These are phyloP conservation scores for Tetramorium alpestre DNA, from an alignment of 1,140 invertebrate species.

Conservation along the genomic window DNA sequence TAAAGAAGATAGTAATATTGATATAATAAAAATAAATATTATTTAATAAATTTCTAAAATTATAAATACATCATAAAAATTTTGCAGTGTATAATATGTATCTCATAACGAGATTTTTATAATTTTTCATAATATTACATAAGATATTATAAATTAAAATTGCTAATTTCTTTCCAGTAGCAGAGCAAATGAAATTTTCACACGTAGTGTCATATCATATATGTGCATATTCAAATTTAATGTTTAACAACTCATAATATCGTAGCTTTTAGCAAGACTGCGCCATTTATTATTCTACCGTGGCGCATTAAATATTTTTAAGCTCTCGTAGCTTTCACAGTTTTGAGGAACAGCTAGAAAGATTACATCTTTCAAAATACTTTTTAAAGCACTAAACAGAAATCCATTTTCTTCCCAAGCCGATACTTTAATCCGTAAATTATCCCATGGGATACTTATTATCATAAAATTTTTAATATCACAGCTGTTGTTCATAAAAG, in stretches of 20 bases:
- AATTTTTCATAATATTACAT: not conserved
- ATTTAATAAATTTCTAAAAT: too few relatives aligned
- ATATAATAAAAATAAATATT: too few relatives aligned
- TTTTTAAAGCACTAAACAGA: slow-evolving; percentile 8
- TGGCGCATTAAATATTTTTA: slow-evolving; percentile 34
- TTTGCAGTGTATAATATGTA: too few relatives aligned
- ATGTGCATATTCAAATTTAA: slow-evolving; percentile 22
- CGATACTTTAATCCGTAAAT: slow-evolving; percentile 19
- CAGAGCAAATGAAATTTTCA: slow-evolving; percentile 21
- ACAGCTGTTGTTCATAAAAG: not conserved
- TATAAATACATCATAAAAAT: too few relatives aligned
- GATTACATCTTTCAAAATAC: slow-evolving; percentile 10
- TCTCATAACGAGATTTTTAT: not conserved
- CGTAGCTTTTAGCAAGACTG: slow-evolving; percentile 25
- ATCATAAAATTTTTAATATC: not conserved
- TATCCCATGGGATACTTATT: not conserved
- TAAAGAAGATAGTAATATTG: too few relatives aligned
- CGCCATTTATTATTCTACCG: slow-evolving; percentile 6
- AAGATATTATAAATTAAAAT: not conserved
- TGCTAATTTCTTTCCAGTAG: not conserved
- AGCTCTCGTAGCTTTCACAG: slow-evolving; percentile 6
- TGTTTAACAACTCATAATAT: slow-evolving; percentile 36
- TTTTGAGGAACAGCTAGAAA: not conserved
- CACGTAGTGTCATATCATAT: not conserved
- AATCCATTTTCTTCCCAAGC: not conserved